Evolutionary conservation across 1,140 invertebrate species (phyloP).

Genomic region (Solenopsis fugax): DNA sequence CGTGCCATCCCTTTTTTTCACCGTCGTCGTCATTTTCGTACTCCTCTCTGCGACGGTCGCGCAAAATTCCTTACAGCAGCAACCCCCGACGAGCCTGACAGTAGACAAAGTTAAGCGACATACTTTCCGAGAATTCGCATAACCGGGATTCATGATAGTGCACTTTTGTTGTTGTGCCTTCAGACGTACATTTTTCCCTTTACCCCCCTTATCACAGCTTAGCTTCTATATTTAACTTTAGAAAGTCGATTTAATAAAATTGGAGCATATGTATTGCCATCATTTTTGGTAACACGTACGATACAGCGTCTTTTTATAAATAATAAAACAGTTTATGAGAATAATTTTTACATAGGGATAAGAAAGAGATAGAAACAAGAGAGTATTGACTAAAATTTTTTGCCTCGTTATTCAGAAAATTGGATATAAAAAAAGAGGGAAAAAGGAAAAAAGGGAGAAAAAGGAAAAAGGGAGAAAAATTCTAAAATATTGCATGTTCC

Average conservation of each 20-base stretch:
- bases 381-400: slow-evolving; percentile 10
- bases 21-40: slow-evolving; percentile 10
- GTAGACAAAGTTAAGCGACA: slow-evolving; percentile 54
- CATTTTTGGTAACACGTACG: background rate
- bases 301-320: slow-evolving; percentile 3
- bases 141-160: slow-evolving; percentile 40
- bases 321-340: slow-evolving; percentile 2
- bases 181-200: slow-evolving; percentile 10
- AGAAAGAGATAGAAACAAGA: background rate
- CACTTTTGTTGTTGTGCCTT: slow-evolving; percentile 36
- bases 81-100: slow-evolving; percentile 36
- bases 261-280: background rate
- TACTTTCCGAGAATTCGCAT: slow-evolving; percentile 33
- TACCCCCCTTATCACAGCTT: background rate
- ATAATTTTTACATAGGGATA: background rate
- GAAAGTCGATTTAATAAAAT: slow-evolving; percentile 26
- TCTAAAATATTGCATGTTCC: too few relatives aligned
- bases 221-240: slow-evolving; percentile 27
- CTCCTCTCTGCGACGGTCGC: slow-evolving; percentile 9
- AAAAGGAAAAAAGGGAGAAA: background rate
- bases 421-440: background rate
- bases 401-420: background rate
- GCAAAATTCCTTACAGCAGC: slow-evolving; percentile 54
- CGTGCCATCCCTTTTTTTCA: background rate
- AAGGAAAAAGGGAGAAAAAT: background rate